Evolutionary conservation across 1,140 invertebrate genomes (phyloP).

Genomic region (Agrilus planipennis): DNA sequence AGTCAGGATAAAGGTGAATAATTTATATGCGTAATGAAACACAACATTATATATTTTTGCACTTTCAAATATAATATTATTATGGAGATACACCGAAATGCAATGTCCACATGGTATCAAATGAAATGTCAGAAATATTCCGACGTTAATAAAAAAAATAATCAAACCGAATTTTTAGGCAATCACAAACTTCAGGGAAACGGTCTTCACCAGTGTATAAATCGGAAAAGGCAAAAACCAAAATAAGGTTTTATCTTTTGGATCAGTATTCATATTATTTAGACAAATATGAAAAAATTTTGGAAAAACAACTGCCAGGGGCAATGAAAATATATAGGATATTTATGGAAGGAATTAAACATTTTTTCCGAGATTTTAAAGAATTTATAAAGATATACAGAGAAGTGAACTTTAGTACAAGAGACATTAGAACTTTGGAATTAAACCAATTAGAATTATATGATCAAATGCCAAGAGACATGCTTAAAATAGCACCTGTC

Average conservation of each 20-base stretch:
- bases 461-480: conserved; percentile 66
- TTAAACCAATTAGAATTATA: conserved; percentile 61
- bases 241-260: conserved; percentile 33
- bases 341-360: conserved; percentile 64
- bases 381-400: conserved; percentile 50
- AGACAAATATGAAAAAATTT: conserved; percentile 47
- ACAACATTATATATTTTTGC: too few relatives aligned
- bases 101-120: too few relatives aligned
- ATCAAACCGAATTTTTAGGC: too few relatives aligned
- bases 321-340: conserved; percentile 65
- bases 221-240: conserved; percentile 25
- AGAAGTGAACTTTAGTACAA: conserved; percentile 39
- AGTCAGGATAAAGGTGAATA: too few relatives aligned
- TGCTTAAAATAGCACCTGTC: conserved; percentile 65
- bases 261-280: conserved; percentile 48
- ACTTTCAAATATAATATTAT: too few relatives aligned
- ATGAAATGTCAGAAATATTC: too few relatives aligned
- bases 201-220: too few relatives aligned
- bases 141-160: too few relatives aligned
- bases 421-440: conserved; percentile 46
- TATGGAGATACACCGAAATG: too few relatives aligned
- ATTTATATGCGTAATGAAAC: too few relatives aligned
- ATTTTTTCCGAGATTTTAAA: conserved; percentile 63
- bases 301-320: conserved; percentile 61
- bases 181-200: too few relatives aligned